phyloP scores from a whole-genome alignment of 2,113 vertebrate species.

The Sitta europaea region DNA sequence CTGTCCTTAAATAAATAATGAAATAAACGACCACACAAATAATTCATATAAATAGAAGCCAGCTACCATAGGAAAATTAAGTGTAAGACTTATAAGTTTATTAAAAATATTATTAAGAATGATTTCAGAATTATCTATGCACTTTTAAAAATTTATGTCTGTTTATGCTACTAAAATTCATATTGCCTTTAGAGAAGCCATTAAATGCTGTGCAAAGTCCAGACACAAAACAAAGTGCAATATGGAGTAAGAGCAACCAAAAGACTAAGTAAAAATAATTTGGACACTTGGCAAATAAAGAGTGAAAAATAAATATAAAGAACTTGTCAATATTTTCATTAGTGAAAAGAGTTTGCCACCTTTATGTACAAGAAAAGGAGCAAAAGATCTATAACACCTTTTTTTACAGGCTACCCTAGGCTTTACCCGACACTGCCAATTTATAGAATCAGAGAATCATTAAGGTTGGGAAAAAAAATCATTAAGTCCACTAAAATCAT shows the following conservation, averaged over 20 bases:
- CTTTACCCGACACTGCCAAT: neutral
- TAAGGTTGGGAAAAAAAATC: neutral
- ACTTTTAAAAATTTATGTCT: neutral
- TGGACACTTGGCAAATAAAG: neutral
- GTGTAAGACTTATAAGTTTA: neutral
- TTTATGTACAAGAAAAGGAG: neutral
- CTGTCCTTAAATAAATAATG: neutral
- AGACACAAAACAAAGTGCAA: neutral
- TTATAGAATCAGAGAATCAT: rapidly evolving
- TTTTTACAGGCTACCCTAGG: neutral
- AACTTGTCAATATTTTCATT: neutral
- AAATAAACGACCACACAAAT: neutral
- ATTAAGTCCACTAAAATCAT: neutral
- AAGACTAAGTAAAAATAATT: neutral
- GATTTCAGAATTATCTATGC: neutral
- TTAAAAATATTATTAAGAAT: neutral
- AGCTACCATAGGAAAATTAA: neutral
- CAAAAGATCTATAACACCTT: neutral
- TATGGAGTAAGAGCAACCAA: neutral
- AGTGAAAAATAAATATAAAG: neutral
- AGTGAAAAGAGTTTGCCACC: neutral
- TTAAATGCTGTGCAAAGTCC: neutral
- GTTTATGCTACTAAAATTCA: neutral
- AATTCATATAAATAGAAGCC: neutral
- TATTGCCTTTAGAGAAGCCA: neutral